These are phyloP conservation scores for Drosophila percnosoma DNA, from an alignment of 2,888 invertebrate species.

Conservation along the genomic window DNA sequence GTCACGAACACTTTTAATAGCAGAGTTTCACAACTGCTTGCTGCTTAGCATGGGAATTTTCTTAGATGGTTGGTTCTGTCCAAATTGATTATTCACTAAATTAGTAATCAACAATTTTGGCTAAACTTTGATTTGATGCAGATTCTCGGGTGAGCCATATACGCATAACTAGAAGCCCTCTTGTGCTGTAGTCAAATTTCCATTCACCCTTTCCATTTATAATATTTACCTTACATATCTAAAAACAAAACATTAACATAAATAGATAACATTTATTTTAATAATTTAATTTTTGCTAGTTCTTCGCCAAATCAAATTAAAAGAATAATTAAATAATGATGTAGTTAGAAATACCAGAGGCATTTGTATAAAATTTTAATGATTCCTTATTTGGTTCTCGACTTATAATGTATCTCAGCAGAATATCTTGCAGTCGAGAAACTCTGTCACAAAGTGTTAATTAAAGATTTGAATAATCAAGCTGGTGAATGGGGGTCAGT, in stretches of 20 bases:
- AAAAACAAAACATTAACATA: background rate
- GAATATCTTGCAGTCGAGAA: background rate
- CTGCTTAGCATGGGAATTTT: background rate
- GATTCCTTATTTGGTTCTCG: background rate
- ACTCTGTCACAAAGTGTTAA: background rate
- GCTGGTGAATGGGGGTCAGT: background rate
- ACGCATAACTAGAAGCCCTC: background rate
- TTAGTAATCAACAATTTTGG: background rate
- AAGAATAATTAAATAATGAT: background rate
- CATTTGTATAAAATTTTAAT: background rate
- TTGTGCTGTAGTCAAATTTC: background rate
- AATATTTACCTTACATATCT: background rate
- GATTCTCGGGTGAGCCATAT: background rate
- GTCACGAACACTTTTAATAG: background rate
- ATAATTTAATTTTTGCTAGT: background rate
- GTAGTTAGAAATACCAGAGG: background rate
- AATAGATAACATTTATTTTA: background rate
- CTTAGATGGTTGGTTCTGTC: background rate
- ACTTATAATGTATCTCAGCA: background rate
- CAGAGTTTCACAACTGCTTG: background rate
- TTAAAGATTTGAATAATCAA: background rate
- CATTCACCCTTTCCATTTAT: background rate
- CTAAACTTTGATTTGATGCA: background rate
- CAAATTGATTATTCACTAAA: background rate
- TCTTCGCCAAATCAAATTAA: background rate